Evolutionary conservation across 2,888 invertebrate genomes (phyloP).

Genomic region (Tridacna crocea): DNA sequence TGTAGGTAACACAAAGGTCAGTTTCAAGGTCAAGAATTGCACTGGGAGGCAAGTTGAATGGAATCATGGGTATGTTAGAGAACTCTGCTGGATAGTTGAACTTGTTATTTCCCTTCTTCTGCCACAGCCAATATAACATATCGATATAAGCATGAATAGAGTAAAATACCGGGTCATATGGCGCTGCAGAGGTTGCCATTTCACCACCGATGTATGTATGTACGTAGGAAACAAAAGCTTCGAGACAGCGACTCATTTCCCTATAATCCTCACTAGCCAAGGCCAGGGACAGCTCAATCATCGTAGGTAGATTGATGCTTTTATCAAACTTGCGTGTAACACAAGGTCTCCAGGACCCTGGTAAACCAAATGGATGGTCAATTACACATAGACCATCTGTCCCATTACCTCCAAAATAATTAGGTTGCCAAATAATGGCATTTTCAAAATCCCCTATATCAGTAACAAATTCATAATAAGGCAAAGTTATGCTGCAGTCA

Average conservation of each 20-base stretch:
- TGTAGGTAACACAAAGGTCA: conserved; percentile 76
- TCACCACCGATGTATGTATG: conserved; percentile 80
- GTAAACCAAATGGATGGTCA: conserved; percentile 80
- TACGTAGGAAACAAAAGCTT: conserved; percentile 75
- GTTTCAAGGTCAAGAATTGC: conserved; percentile 74
- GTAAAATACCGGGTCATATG: conserved; percentile 80
- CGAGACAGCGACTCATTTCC: conserved; percentile 78
- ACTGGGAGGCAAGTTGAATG: conserved; percentile 77
- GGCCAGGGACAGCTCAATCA: conserved; percentile 76
- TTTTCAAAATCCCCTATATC: conserved; percentile 79
- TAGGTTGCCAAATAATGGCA: conserved; percentile 81
- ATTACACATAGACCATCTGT: conserved; percentile 74
- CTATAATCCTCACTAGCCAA: conserved; percentile 75
- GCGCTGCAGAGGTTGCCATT: conserved; percentile 75
- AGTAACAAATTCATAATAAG: conserved; percentile 82
- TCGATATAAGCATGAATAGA: conserved; percentile 78
- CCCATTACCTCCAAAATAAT: conserved; percentile 81
- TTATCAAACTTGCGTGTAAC: conserved; percentile 78
- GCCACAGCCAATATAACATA: conserved; percentile 80
- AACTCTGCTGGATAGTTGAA: conserved; percentile 77
- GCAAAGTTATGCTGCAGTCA: conserved; percentile 80
- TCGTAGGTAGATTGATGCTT: conserved; percentile 74
- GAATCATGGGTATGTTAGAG: conserved; percentile 78
- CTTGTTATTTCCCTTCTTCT: conserved; percentile 74
- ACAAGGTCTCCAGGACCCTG: conserved; percentile 79